A percentile compares a stretch with the other conserved stretches of the same genome.
Conservation (phyloP, 2,797 vertebrate genomes). For the Gallinago nigripennis region DNA sequence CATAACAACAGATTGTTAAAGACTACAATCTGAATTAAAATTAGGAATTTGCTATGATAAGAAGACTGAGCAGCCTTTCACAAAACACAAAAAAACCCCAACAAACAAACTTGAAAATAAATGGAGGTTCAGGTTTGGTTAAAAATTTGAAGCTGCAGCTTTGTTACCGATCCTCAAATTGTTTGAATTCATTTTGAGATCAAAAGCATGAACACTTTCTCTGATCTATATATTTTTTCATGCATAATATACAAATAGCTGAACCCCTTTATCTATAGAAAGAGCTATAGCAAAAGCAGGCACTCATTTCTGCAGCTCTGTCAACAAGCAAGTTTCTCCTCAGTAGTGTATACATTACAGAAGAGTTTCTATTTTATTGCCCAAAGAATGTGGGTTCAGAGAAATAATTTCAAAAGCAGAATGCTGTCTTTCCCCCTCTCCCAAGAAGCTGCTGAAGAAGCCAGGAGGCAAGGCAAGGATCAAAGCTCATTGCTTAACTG, state of each 20-base stretch:
- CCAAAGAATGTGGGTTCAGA: neutral
- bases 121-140: neutral
- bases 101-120: neutral
- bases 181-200: neutral
- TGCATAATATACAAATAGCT: neutral
- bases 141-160: neutral
- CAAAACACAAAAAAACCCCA: neutral
- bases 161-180: neutral
- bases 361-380: neutral
- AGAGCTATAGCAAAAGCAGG: neutral
- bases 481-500: neutral
- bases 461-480: neutral
- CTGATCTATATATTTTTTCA: neutral
- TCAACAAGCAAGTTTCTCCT: neutral
- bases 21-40: neutral
- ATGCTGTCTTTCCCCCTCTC: neutral
- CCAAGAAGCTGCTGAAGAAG: neutral
- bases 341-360: neutral
- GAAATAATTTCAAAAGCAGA: neutral
- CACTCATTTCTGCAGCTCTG: neutral
- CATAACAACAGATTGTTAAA: neutral
- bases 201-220: neutral
- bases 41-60: neutral
- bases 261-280: neutral
- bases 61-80: neutral